phyloP scores from a whole-genome alignment of 2,888 invertebrate species.

The Trachelus troglodyta region DNA sequence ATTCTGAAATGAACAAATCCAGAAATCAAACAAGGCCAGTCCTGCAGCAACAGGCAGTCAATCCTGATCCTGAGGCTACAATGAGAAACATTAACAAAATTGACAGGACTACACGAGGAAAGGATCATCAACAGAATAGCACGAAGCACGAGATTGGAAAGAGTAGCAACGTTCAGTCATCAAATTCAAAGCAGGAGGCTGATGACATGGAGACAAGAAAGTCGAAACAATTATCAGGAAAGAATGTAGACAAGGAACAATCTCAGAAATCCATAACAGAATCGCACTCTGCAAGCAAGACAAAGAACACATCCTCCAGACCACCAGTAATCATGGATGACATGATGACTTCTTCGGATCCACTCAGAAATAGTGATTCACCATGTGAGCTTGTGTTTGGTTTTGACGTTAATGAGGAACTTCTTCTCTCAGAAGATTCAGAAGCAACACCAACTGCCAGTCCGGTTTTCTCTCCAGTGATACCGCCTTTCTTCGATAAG shows the following conservation, averaged over 20 bases:
- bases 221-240: slow-evolving; percentile 23
- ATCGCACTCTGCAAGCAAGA: slow-evolving; percentile 15
- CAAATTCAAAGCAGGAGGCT: background rate
- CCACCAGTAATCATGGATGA: slow-evolving; percentile 82
- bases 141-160: slow-evolving; percentile 6
- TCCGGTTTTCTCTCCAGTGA: slow-evolving; percentile 38
- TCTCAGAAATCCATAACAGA: slow-evolving; percentile 31
- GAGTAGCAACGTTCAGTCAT: background rate
- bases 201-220: slow-evolving; percentile 33
- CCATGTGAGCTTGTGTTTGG: slow-evolving; percentile 81
- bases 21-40: slow-evolving; percentile 4
- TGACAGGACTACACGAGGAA: slow-evolving; percentile 16
- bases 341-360: slow-evolving; percentile 66
- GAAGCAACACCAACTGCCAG: slow-evolving; percentile 35
- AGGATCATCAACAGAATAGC: slow-evolving; percentile 22
- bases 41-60: background rate
- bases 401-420: slow-evolving; percentile 81
- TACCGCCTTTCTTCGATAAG: slow-evolving; percentile 42
- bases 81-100: background rate
- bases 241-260: slow-evolving; percentile 37
- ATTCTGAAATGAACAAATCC: slow-evolving; percentile 24
- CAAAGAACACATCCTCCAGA: slow-evolving; percentile 53
- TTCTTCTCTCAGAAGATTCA: slow-evolving; percentile 68
- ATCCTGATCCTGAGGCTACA: slow-evolving; percentile 6
- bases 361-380: slow-evolving; percentile 58